Evolutionary conservation across 2,888 invertebrate genomes (phyloP).

Genomic region (Ophion costatus): DNA sequence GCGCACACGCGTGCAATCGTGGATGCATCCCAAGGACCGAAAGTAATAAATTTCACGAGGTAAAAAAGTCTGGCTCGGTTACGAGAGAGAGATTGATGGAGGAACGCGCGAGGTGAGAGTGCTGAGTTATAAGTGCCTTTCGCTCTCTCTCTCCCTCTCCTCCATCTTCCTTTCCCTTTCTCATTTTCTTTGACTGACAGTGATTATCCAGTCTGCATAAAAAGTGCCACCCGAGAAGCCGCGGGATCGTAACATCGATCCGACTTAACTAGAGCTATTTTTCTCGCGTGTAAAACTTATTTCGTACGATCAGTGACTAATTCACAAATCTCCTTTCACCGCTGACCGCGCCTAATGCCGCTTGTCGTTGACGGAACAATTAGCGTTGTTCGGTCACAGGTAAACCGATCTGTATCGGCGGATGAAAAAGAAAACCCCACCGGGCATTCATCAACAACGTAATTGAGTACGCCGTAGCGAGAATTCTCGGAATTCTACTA

Average conservation of each 20-base stretch:
- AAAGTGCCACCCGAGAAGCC: constrained; percentile 77
- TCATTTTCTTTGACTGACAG: constrained; percentile 68
- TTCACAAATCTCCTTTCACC: background rate
- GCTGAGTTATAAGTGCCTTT: constrained; percentile 75
- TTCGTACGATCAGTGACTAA: constrained; percentile 66
- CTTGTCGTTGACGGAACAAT: constrained; percentile 11
- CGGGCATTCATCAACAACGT: background rate
- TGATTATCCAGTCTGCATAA: constrained; percentile 75
- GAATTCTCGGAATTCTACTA: constrained; percentile 30
- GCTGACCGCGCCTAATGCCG: background rate
- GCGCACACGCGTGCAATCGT: constrained; percentile 58
- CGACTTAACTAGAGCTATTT: constrained; percentile 69
- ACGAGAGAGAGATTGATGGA: constrained; percentile 79
- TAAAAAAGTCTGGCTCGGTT: constrained; percentile 77
- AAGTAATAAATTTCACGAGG: constrained; percentile 77
- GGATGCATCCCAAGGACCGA: constrained; percentile 63
- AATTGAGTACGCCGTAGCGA: constrained; percentile 19
- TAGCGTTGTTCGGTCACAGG: background rate
- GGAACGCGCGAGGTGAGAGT: constrained; percentile 78
- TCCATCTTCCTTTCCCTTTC: constrained; percentile 32
- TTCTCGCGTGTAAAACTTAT: constrained; percentile 69
- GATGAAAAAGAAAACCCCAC: background rate
- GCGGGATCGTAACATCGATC: constrained; percentile 66
- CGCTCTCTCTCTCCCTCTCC: constrained; percentile 61
- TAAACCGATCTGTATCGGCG: background rate